phyloP scores from a whole-genome alignment of 2,113 vertebrate genomes.

The Sinocyclocheilus rhinocerous region DNA sequence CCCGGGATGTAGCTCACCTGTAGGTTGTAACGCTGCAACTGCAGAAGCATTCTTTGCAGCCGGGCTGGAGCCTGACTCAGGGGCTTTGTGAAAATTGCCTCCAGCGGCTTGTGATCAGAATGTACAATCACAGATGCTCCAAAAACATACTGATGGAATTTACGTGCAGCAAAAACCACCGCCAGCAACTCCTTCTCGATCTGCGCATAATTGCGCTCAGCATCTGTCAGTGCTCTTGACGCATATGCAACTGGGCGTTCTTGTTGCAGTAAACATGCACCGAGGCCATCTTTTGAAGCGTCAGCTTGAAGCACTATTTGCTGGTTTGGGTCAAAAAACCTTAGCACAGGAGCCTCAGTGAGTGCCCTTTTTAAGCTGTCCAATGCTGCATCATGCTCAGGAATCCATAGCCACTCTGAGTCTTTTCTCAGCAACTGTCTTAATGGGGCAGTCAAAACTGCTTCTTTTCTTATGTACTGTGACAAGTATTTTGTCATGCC shows the following conservation, averaged over 20 bases:
- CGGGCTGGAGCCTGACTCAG: background rate
- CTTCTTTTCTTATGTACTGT: too few species aligned
- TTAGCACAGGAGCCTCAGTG: too few species aligned
- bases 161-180: background rate
- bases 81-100: background rate
- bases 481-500: too few species aligned
- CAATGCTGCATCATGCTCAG: background rate
- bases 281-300: too few species aligned
- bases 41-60: conserved; percentile 4
- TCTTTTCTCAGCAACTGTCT: background rate
- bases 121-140: background rate
- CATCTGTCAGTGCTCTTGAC: too few species aligned
- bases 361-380: too few species aligned
- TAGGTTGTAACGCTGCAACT: background rate
- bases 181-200: background rate
- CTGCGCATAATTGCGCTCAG: background rate
- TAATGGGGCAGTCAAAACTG: background rate
- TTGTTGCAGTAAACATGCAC: too few species aligned
- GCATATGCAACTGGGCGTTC: too few species aligned
- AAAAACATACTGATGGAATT: background rate
- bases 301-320: too few species aligned
- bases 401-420: background rate
- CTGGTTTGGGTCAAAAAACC: too few species aligned
- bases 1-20: background rate
- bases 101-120: too few species aligned